Evolutionary conservation across 2,888 invertebrate species (phyloP), one percentile per base, ranked within the genome.

Genomic region (Scelioninae gen. 2): DNA sequence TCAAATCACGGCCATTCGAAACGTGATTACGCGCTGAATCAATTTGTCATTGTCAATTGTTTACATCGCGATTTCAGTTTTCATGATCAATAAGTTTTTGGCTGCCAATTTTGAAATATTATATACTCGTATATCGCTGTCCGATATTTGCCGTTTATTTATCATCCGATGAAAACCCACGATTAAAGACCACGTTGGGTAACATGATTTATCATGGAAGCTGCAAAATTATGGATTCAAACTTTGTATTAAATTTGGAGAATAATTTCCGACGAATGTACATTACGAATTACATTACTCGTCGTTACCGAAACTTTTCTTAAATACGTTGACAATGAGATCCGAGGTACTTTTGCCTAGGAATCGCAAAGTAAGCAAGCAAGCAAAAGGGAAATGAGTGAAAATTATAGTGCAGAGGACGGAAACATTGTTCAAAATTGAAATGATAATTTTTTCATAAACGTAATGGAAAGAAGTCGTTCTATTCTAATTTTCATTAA

Each of bases 161-260:
- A 50, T 50, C 50, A 48, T 15, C 10, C 15, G 16, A 31, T 28
- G 48, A 35, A 33, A 33, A 50, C 28, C 33, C 18, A 18, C 50
- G 15, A 50, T 50, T 50, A 33, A 50, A 35, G 50, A 35, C 50
- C 33, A 52, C 7, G 13, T 25, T 39, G 39, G 25, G 25, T 53
- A 39, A 37, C 1, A 52, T 52, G 52, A 52, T 50, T 50, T 50
- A 50, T 52, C 37, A 52, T 52, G 52, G 13, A 37, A 35, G 35
- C 35, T 37, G 19, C 37, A 16, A 52, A 52, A 19, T 52, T 52
- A 37, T 9, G 22, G 22, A 53, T 53, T 28, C 39, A 16, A 37
- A 37, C 41, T 55, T 55, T 55, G 28, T 25, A 55, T 55, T 41
- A 55, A 39, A 55, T 55, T 41, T 41, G 28, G 28, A 41, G 41